Conservation (phyloP, 1,140 invertebrate species). For the Heliconius hermathena region DNA sequence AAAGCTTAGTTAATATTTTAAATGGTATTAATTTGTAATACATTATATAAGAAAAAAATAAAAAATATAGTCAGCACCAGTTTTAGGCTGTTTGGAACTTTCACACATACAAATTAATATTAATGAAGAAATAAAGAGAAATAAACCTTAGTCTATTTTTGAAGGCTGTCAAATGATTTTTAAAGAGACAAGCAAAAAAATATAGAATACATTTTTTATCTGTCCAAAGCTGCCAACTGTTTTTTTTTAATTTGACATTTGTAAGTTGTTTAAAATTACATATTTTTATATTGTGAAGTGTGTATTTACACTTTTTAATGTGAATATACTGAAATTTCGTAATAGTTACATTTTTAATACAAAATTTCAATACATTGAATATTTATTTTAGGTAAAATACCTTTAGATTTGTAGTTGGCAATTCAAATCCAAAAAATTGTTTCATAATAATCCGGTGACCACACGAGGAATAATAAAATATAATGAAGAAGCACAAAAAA, state of each 20-base stretch:
- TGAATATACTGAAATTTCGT: not conserved
- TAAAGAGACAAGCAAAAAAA: not conserved
- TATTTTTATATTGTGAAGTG: not conserved
- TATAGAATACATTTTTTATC: not conserved
- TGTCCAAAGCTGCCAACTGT: not conserved
- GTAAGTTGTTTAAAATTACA: not conserved
- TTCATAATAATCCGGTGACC: conserved; percentile 37
- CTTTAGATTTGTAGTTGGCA: not conserved
- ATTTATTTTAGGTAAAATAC: not conserved
- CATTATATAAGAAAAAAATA: conserved; percentile 12
- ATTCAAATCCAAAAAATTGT: not conserved
- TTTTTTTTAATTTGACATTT: not conserved
- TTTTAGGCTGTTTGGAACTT: conserved; percentile 27
- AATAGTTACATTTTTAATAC: not conserved
- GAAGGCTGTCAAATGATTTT: not conserved
- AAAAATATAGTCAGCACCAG: conserved; percentile 8
- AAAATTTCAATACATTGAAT: not conserved
- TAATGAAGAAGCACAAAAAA: conserved; percentile 20
- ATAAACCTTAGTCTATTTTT: not conserved
- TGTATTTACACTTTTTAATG: not conserved
- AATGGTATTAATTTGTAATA: conserved; percentile 26
- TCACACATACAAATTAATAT: conserved; percentile 16
- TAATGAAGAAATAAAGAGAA: conserved; percentile 10
- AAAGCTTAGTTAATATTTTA: conserved; percentile 55
- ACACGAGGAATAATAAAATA: conserved; percentile 34